Percentiles rank a stretch among this genome's conserved stretches.
These are phyloP conservation scores for Ctenodactylus gundi DNA, from an alignment of 2,113 vertebrate genomes.

Conservation along the genomic window DNA sequence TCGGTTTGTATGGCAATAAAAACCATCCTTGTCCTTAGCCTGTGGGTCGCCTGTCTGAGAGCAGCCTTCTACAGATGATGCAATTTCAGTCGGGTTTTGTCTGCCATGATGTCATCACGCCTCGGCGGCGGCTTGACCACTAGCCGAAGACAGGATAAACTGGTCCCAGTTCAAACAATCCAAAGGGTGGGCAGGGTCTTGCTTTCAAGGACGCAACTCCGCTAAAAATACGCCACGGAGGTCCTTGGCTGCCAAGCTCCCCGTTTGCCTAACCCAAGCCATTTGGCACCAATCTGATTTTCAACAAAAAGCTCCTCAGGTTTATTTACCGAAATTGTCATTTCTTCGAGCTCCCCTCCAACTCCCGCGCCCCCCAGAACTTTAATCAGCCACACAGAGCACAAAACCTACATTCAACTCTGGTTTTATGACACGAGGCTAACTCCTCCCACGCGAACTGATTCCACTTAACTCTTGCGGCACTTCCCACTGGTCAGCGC, in stretches of 20 bases:
- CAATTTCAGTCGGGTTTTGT: not conserved
- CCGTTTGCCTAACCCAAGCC: constrained; percentile 46
- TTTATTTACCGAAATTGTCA: constrained; percentile 74
- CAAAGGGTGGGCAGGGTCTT: constrained; percentile 16
- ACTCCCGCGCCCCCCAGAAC: constrained; percentile 22
- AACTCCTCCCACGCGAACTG: constrained; percentile 68
- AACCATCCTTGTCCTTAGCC: not conserved
- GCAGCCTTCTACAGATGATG: constrained; percentile 3
- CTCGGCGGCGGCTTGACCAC: not conserved
- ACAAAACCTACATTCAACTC: constrained; percentile 74
- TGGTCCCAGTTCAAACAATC: not conserved
- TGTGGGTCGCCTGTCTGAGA: not conserved
- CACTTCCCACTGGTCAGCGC: not conserved
- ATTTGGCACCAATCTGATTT: not conserved
- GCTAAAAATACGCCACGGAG: constrained; percentile 39
- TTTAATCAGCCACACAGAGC: constrained; percentile 64
- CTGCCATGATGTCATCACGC: not conserved
- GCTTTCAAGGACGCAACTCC: constrained; percentile 52
- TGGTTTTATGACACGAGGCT: constrained; percentile 66
- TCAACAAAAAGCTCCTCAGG: constrained; percentile 2
- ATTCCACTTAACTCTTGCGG: constrained; percentile 75
- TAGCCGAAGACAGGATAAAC: constrained; percentile 29
- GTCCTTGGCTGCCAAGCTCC: not conserved
- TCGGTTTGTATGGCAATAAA: not conserved
- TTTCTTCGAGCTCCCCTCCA: constrained; percentile 14